Conservation (phyloP, 1,140 invertebrate genomes). For the Theocolax elegans region DNA sequence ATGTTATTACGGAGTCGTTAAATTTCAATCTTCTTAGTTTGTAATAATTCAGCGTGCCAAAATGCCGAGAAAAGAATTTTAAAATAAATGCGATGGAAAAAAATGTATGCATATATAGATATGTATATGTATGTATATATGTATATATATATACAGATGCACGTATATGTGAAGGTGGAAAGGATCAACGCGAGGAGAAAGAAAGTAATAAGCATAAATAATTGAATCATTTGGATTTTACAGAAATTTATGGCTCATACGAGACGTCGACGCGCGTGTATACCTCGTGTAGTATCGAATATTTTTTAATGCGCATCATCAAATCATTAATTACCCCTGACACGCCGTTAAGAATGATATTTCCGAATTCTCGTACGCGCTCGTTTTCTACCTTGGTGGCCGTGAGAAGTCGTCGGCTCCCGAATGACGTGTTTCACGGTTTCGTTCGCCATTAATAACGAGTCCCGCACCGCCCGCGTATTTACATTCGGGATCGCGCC, state of each 20-base stretch:
- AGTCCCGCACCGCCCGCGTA: no score
- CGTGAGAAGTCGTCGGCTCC: conserved; percentile 50
- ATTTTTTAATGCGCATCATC: conserved; percentile 55
- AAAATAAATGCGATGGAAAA: no score
- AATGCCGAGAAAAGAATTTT: background rate
- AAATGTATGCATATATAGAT: no score
- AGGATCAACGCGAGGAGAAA: background rate
- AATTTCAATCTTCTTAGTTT: conserved; percentile 32
- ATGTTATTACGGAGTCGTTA: conserved; percentile 33
- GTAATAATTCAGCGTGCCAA: conserved; percentile 8
- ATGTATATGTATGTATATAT: no score
- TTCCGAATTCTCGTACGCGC: conserved; percentile 48
- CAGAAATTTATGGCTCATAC: conserved; percentile 25
- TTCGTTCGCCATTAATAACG: conserved; percentile 62
- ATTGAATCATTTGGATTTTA: conserved; percentile 27
- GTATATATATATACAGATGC: no score
- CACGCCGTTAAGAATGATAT: conserved; percentile 53
- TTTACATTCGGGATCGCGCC: background rate
- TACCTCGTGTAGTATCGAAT: conserved; percentile 9
- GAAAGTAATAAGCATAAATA: conserved; percentile 35
- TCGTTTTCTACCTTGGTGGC: conserved; percentile 61
- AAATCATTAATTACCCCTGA: conserved; percentile 65
- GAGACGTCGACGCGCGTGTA: conserved; percentile 23
- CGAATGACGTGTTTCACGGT: conserved; percentile 59
- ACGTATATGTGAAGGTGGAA: no score